Evolutionary conservation across 1,140 invertebrate genomes (phyloP), one percentile per base, ranked within the genome.

Genomic region (Phymastichus coffea): DNA sequence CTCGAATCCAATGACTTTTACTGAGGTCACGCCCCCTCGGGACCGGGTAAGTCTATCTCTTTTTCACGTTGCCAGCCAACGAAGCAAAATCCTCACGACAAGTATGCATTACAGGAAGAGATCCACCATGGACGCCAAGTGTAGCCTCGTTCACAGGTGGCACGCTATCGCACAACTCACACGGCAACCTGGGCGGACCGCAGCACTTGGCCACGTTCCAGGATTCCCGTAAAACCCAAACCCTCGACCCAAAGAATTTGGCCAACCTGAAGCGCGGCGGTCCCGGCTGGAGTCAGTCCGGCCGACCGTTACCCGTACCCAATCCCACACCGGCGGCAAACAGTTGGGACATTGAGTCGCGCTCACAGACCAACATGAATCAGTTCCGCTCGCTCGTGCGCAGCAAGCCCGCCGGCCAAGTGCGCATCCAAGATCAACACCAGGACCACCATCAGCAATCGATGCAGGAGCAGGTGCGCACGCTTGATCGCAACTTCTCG

Each of bases 1-100:
- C 82, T 94, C n/a, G 93, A 94, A 81, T 91, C 91, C 43, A 92
- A 87, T 70, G 92, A 95, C 81, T 95, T 94, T 80, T 95, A 95
- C 90, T 95, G 90, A 93, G 89, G 79, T 71, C 77, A 79, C 77
- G 80, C 79, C 79, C 78, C 79, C 77, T 77, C 78, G 77, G 78
- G 76, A 70, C 72, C 75, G 69, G 77, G 78, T 78, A 67, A 71
- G 57, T 49, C 54, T 15, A 33, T 40, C 17, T 12, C n/a, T n/a
- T n/a, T n/a, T n/a, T n/a, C n/a, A n/a, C n/a, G n/a, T n/a, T n/a
- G n/a, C n/a, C n/a, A n/a, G n/a, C n/a, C n/a, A n/a, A n/a, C n/a
- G n/a, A n/a, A n/a, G n/a, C n/a, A n/a, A n/a, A n/a, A n/a, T n/a
- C n/a, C n/a, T n/a, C n/a, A n/a, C n/a, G n/a, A n/a, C n/a, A n/a